A percentile compares a stretch with the other conserved stretches of the same genome.
These are phyloP conservation scores for Tachina fera DNA, from an alignment of 2,888 invertebrate species.

Conservation along the genomic window DNA sequence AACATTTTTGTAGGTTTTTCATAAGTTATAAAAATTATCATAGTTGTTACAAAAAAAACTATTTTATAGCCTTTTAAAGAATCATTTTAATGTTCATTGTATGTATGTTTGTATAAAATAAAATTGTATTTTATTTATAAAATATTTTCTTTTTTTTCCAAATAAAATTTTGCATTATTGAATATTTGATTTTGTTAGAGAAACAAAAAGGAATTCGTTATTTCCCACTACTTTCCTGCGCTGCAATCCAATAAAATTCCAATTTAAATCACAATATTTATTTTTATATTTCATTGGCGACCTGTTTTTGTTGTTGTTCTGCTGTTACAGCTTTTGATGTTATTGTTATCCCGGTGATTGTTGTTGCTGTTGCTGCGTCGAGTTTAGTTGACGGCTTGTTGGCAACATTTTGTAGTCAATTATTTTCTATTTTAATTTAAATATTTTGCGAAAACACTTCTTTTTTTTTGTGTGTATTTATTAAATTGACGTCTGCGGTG, in stretches of 20 bases:
- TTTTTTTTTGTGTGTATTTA: slow-evolving; percentile 34
- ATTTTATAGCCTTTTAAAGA: not conserved
- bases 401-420: slow-evolving; percentile 72
- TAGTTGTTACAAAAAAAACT: too few relatives aligned
- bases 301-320: slow-evolving; percentile 43
- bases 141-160: not conserved
- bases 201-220: slow-evolving; percentile 6
- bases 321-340: slow-evolving; percentile 36
- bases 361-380: slow-evolving; percentile 33
- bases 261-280: slow-evolving; percentile 55
- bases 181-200: slow-evolving; percentile 5
- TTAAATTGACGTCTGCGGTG: slow-evolving; percentile 76
- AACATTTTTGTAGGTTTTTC: too few relatives aligned
- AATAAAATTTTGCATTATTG: not conserved
- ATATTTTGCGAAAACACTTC: slow-evolving; percentile 48
- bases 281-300: slow-evolving; percentile 51
- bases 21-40: too few relatives aligned
- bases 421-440: slow-evolving; percentile 72
- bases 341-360: slow-evolving; percentile 39
- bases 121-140: not conserved
- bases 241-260: slow-evolving; percentile 45
- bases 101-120: too few relatives aligned
- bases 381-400: slow-evolving; percentile 67
- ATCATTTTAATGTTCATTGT: too few relatives aligned
- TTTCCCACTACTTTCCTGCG: slow-evolving; percentile 8